phyloP scores from a whole-genome alignment of 1,140 invertebrate species.

The Cyclina sinensis region DNA sequence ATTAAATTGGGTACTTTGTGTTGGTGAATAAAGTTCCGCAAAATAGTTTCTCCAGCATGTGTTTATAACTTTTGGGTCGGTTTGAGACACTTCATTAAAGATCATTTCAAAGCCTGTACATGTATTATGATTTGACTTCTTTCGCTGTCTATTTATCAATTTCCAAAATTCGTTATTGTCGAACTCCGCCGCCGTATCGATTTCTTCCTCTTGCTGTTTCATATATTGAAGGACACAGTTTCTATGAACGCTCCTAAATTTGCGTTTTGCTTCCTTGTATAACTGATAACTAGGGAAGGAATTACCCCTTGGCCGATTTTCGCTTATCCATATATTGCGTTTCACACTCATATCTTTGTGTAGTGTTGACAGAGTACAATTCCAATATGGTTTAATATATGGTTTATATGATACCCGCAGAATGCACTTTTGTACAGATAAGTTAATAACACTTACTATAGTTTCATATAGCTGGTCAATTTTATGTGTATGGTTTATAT shows the following conservation, averaged over 20 bases:
- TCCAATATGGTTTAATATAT: conserved; percentile 14
- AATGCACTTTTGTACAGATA: background rate
- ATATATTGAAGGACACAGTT: background rate
- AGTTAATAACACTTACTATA: background rate
- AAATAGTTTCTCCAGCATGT: too few species aligned
- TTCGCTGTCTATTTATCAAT: too few species aligned
- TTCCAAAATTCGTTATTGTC: background rate
- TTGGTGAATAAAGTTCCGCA: too few species aligned
- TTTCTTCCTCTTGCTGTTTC: background rate
- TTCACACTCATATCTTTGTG: background rate
- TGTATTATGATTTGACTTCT: too few species aligned
- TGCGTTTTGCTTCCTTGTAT: background rate
- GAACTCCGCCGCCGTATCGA: background rate
- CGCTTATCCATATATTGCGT: background rate
- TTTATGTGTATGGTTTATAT: background rate
- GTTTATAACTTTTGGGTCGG: too few species aligned
- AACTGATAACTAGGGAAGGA: background rate
- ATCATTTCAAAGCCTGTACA: too few species aligned
- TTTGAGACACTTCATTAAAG: too few species aligned
- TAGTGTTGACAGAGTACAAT: background rate
- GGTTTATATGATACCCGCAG: background rate
- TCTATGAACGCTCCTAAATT: background rate
- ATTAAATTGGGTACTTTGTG: too few species aligned
- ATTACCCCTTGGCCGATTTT: background rate
- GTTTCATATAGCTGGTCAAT: background rate